Percentiles rank a stretch among this genome's conserved stretches.
These are phyloP conservation scores for Trypoxylus dichotomus DNA, from an alignment of 1,140 invertebrate species.

Conservation along the genomic window DNA sequence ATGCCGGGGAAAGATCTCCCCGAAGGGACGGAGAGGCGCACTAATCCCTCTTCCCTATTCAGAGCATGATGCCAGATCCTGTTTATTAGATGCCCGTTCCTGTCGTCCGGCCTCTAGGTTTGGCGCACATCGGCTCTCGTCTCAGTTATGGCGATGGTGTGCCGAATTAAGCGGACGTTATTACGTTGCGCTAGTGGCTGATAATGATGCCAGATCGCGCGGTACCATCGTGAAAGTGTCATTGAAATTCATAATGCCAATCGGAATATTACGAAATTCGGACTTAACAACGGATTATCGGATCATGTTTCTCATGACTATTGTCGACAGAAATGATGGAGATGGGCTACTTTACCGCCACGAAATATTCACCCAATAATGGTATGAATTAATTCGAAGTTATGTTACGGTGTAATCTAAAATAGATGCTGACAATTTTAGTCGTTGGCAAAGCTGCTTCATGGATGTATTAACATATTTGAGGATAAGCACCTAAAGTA, in stretches of 20 bases:
- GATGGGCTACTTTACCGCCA: neutral
- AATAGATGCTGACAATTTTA: too few species aligned
- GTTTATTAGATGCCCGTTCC: conserved; percentile 14
- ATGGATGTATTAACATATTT: too few species aligned
- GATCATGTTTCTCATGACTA: conserved; percentile 4
- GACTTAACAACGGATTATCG: neutral
- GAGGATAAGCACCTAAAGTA: too few species aligned
- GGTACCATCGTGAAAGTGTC: neutral
- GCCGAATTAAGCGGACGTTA: conserved; percentile 18
- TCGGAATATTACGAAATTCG: conserved; percentile 9
- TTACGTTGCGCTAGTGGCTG: neutral
- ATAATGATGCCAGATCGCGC: neutral
- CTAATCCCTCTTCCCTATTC: conserved; percentile 19
- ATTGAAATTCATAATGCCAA: conserved; percentile 17
- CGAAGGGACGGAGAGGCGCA: neutral
- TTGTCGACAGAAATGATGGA: neutral
- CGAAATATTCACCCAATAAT: too few species aligned
- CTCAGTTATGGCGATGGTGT: neutral
- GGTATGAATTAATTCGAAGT: neutral
- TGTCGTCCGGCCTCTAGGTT: neutral
- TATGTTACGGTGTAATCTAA: neutral
- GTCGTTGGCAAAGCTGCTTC: too few species aligned
- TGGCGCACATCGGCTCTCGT: too few species aligned
- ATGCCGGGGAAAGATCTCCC: neutral
- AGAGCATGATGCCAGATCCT: conserved; percentile 13